Percentiles rank a stretch among this genome's conserved stretches.
Conservation (phyloP, 1,140 invertebrate genomes). For the Homalodisca vitripennis region DNA sequence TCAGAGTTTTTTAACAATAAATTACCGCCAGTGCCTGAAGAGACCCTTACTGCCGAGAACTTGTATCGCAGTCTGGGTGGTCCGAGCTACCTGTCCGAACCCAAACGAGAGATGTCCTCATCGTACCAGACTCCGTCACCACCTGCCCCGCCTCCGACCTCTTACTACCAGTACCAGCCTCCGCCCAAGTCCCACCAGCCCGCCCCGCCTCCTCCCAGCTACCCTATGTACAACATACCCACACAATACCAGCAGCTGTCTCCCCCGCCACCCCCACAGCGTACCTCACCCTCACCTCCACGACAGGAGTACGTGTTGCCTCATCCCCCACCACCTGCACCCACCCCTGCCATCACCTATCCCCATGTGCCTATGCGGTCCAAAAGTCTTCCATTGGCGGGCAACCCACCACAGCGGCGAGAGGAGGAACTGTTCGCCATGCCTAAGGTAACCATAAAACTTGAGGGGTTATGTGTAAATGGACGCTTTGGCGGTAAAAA, state of each 20-base stretch:
- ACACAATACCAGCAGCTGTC: slow-evolving; percentile 30
- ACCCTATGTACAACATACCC: slow-evolving; percentile 7
- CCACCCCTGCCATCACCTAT: background rate
- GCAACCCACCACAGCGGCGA: background rate
- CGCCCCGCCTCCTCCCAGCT: background rate
- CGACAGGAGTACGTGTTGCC: slow-evolving; percentile 6
- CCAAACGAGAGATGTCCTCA: background rate
- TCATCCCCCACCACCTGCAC: background rate
- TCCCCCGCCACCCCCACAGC: slow-evolving; percentile 19
- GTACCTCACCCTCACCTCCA: slow-evolving; percentile 24
- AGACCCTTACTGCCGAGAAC: slow-evolving; percentile 42
- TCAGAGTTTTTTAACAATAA: slow-evolving; percentile 59
- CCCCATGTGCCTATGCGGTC: slow-evolving; percentile 35
- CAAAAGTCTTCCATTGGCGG: slow-evolving; percentile 46
- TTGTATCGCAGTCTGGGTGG: slow-evolving; percentile 17
- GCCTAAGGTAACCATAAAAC: slow-evolving; percentile 55
- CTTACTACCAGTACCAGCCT: background rate
- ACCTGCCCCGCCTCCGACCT: slow-evolving; percentile 22
- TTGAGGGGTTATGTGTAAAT: too few relatives aligned
- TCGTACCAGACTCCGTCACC: slow-evolving; percentile 22
- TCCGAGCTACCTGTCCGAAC: background rate
- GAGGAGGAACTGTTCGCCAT: slow-evolving; percentile 54
- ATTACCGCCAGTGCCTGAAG: slow-evolving; percentile 65
- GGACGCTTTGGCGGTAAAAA: too few relatives aligned
- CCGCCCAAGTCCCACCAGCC: background rate